These are phyloP conservation scores for Coelopa pilipes DNA, from an alignment of 2,888 invertebrate genomes.

Conservation along the genomic window DNA sequence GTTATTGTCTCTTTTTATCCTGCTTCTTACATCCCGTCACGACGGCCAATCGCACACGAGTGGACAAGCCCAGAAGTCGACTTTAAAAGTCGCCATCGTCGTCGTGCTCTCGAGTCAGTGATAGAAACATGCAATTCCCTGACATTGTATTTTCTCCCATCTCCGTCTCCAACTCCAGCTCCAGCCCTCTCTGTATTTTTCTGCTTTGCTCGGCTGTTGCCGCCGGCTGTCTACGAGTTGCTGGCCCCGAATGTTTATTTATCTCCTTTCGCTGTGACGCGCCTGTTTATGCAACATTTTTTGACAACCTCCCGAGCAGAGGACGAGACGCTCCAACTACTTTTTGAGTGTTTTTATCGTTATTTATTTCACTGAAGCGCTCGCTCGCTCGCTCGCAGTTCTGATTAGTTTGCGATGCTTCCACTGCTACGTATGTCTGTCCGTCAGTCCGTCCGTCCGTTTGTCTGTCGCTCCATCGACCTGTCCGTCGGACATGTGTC, in stretches of 20 bases:
- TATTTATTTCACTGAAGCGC: too few relatives aligned
- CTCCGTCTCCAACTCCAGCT: background rate
- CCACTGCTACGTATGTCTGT: too few relatives aligned
- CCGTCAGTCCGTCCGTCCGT: too few relatives aligned
- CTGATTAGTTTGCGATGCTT: too few relatives aligned
- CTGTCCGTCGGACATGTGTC: too few relatives aligned
- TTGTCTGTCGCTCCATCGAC: too few relatives aligned
- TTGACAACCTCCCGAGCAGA: background rate
- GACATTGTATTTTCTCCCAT: background rate
- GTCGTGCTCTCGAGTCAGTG: background rate
- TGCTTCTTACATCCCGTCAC: background rate
- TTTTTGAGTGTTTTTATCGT: too few relatives aligned
- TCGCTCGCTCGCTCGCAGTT: too few relatives aligned
- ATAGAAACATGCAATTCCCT: background rate
- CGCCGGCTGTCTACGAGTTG: slow-evolving; percentile 2
- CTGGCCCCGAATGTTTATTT: slow-evolving; percentile 16
- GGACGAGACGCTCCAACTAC: too few relatives aligned
- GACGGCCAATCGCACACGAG: background rate
- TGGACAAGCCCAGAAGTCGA: background rate
- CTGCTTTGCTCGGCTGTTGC: background rate
- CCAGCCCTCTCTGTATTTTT: too few relatives aligned
- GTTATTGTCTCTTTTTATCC: background rate
- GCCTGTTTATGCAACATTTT: slow-evolving; percentile 25
- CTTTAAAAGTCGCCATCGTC: background rate
- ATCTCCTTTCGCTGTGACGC: slow-evolving; percentile 23